These are phyloP conservation scores for Grapholita molesta DNA, from an alignment of 1,140 invertebrate species.

Conservation along the genomic window DNA sequence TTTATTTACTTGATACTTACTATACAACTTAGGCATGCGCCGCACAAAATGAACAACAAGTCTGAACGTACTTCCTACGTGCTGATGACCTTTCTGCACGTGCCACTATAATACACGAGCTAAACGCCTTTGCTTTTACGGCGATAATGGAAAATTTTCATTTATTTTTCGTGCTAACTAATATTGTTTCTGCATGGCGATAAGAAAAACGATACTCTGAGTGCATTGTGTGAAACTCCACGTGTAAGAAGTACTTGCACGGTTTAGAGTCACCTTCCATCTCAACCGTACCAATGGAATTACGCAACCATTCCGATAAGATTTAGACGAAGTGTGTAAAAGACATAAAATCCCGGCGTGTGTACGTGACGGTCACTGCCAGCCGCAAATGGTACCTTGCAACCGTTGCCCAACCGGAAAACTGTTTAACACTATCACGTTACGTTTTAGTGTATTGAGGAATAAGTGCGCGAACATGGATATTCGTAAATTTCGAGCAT, in stretches of 20 bases:
- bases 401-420: too few relatives aligned
- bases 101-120: background rate
- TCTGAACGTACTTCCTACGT: background rate
- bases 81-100: background rate
- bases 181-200: constrained; percentile 4
- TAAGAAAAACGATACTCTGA: background rate
- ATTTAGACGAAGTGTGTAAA: background rate
- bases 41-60: background rate
- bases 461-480: too few relatives aligned
- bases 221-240: background rate
- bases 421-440: too few relatives aligned
- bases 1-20: background rate
- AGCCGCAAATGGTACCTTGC: too few relatives aligned
- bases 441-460: too few relatives aligned
- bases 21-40: constrained; percentile 3
- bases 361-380: background rate
- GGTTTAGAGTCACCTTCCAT: constrained; percentile 5
- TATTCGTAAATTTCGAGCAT: too few relatives aligned
- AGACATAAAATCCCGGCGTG: background rate
- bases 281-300: background rate
- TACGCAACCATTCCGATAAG: background rate
- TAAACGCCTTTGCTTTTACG: constrained; percentile 3
- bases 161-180: constrained; percentile 14
- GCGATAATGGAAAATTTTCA: constrained; percentile 7
- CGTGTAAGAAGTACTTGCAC: constrained; percentile 2